These are phyloP conservation scores for Seriola quinqueradiata DNA, from an alignment of 2,113 vertebrate genomes.

Conservation along the genomic window DNA sequence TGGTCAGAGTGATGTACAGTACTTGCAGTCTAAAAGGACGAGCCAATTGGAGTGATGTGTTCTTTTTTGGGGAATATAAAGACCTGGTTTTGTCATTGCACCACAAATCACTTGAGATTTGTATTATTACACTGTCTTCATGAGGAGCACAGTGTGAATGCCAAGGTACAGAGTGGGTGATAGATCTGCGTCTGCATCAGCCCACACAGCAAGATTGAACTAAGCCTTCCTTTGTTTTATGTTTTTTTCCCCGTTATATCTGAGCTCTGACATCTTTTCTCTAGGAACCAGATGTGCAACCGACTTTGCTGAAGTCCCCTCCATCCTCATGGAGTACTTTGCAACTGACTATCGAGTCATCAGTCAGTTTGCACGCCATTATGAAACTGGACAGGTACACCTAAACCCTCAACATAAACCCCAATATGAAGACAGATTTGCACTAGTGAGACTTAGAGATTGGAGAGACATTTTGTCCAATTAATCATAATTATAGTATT, in stretches of 20 bases:
- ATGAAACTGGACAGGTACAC: conserved; percentile 95
- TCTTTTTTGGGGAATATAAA: background rate
- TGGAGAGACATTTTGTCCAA: background rate
- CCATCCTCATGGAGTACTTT: conserved; percentile 99
- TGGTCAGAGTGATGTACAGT: background rate
- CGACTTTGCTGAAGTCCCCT: conserved; percentile 98
- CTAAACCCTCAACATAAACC: background rate
- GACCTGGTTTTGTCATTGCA: background rate
- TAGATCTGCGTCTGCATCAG: background rate
- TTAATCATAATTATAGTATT: background rate
- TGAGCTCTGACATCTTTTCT: conserved; percentile 38
- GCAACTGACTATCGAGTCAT: conserved; percentile 96
- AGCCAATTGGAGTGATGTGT: background rate
- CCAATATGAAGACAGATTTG: background rate
- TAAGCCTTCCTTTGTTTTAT: background rate
- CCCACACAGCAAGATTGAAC: background rate
- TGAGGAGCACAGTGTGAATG: background rate
- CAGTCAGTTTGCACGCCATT: conserved; percentile 96
- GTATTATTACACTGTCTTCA: background rate
- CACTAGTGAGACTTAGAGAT: background rate
- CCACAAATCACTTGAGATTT: background rate
- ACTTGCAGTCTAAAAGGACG: too few species aligned
- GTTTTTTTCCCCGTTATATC: background rate
- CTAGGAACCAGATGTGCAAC: conserved; percentile 96
- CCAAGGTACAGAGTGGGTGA: background rate